Percentiles rank a stretch among this genome's conserved stretches.
phyloP scores from a whole-genome alignment of 2,113 vertebrate genomes.

The Oreotrochilus melanogaster region DNA sequence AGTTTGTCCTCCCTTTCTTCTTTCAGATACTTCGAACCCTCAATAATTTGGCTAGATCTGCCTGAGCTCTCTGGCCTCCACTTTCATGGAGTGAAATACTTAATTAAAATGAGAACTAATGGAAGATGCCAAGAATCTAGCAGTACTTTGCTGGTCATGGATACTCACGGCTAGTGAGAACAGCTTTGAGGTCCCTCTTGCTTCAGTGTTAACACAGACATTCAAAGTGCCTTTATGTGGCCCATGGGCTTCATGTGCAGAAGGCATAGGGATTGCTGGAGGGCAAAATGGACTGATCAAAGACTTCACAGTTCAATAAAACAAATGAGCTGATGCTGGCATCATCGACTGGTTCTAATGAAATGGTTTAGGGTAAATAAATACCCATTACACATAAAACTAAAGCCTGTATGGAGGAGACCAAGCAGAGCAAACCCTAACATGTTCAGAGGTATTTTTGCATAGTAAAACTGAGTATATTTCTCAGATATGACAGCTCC shows the following conservation, averaged over 20 bases:
- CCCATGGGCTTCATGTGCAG: not conserved
- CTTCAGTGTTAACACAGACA: not conserved
- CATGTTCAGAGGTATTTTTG: not conserved
- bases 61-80: not conserved
- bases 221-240: not conserved
- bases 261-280: not conserved
- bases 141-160: not conserved
- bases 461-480: not conserved
- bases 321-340: not conserved
- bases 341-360: not conserved
- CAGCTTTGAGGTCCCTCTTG: not conserved
- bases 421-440: not conserved
- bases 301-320: not conserved
- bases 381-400: not conserved
- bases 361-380: not conserved
- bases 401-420: not conserved
- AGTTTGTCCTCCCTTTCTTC: not conserved
- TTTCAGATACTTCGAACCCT: not conserved
- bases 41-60: not conserved
- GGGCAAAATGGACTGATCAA: not conserved
- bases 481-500: constrained; percentile 26
- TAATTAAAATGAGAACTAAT: not conserved
- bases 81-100: not conserved
- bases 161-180: not conserved
- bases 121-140: not conserved